Base-by-base conservation (phyloP, 2,888 invertebrate species). In the Epirrhoe tristata region DNA sequence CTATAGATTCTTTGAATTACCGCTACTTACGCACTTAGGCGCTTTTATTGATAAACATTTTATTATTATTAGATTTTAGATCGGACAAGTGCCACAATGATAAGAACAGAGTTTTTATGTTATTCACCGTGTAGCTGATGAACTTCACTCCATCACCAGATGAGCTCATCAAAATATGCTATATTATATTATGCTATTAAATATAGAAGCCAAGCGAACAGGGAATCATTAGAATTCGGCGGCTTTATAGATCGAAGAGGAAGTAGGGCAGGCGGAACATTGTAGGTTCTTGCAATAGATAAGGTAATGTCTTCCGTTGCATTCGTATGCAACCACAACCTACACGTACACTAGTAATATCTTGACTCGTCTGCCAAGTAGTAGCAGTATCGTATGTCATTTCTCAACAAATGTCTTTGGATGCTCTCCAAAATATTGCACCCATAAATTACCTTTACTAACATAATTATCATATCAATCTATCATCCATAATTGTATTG, bases 361-460 rank as follows among this genome's bases (percentile, higher is more conserved):
- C 75, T 74, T 70, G 59, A 76, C 75, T 78, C 71, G 74, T 78
- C 76, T 84, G 84, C 83, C 83, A 85, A 84, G 85, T 83, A 75
- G 76, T 72, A 74, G 56, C 74, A 39, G 16, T 80, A 80, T 80
- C 78, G 75, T 78, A 77, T 82, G 81, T 85, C 81, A 81, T 83
- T 83, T 82, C 80, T 75, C 74, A 79, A 78, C 78, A 74, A 76
- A 77, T 78, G 62, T 75, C 65, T 75, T 83, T 86, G 86, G 83
- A 71, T 48, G 63, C 74, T 66, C 76, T 82, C 86, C 86, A 86
- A 75, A 66, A 71, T 74, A 79, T 80, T 78, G 74, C 74, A 73
- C 72, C 70, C 74, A 76, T 81, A 78, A 78, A 81, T 80, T 81
- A 81, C 77, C 69, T 76, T 64, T 71, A 70, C 71, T 69, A 77